Conservation (phyloP, 92 coral and sea anemone species). For the Palythoa heliodiscus region DNA sequence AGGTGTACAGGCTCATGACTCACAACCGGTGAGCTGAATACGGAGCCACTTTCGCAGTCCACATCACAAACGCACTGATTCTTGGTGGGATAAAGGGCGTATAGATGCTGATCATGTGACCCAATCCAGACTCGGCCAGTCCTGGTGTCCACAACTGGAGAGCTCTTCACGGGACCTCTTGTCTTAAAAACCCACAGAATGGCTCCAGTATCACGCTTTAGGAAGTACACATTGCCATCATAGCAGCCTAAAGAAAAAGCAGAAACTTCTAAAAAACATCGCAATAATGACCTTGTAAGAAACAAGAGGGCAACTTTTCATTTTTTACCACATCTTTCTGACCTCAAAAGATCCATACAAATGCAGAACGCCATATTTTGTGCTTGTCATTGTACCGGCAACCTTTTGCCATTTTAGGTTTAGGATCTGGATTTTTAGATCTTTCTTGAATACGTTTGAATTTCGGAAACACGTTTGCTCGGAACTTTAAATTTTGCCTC, state of each 20-base stretch:
- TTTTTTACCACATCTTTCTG: too few relatives aligned
- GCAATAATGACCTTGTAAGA: too few relatives aligned
- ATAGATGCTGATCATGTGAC: conserved; percentile 88
- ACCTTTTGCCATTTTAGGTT: too few relatives aligned
- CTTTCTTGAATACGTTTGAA: too few relatives aligned
- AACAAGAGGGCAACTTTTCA: too few relatives aligned
- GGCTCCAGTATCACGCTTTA: conserved; percentile 67
- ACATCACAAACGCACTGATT: conserved; percentile 56
- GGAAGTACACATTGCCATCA: conserved; percentile 91
- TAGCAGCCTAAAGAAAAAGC: conserved; percentile 74
- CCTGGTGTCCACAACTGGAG: conserved; percentile 81
- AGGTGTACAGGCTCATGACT: conserved; percentile 55
- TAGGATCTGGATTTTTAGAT: too few relatives aligned
- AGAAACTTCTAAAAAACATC: neutral
- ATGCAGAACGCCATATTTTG: too few relatives aligned
- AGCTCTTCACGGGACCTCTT: conserved; percentile 83
- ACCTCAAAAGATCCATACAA: too few relatives aligned
- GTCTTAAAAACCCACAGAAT: conserved; percentile 82
- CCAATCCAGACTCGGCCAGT: conserved; percentile 95
- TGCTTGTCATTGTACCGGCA: too few relatives aligned
- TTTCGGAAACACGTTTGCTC: too few relatives aligned
- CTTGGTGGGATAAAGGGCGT: conserved; percentile 69
- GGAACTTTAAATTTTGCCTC: too few relatives aligned
- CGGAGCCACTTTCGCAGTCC: conserved; percentile 82
- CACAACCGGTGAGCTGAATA: conserved; percentile 88